Base-by-base conservation (phyloP, 2,888 invertebrate species). In the Conus canariensis region DNA sequence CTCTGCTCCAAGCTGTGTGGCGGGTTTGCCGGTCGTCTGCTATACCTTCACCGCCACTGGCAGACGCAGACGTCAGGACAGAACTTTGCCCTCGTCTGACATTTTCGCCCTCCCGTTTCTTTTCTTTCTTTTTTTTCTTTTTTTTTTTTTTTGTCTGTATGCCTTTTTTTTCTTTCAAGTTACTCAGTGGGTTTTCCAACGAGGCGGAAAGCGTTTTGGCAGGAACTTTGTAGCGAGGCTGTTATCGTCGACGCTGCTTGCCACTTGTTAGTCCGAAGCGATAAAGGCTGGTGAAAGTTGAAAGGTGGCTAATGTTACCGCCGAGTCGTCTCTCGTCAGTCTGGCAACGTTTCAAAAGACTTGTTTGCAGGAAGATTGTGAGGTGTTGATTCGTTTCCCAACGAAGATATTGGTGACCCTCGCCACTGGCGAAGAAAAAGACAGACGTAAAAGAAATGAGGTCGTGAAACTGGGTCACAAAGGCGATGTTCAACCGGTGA, bases 381-480 rank as follows among this genome's bases (percentile, higher is more conserved):
- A 30, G 30, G 77, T 80, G 77, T 45, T 80, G 77, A 30, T 12
- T 30, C 30, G 9, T 45, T 45, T 80, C 10, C 30, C 30, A 1
- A 6, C 10, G 12, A 30, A 30, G 10, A 80, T 25, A 25, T 30
- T 30, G 64, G 64, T 30, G 12, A 10, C 30, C 30, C 77, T 80
- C 14, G 77, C 77, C 30, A 45, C 30, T 30, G 12, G 77, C 12
- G 5, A 14, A 30, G 30, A 10, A 30, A 80, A 80, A n/a, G 7
- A 45, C 45, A 2, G 45, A 45, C 45, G 45, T 45, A 45, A 45
- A 45, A 83, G 58, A 83, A 83, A 58, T 58, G 6, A 83, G 82
- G 56, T 58, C 10, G 25, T 83, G 82, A 83, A 83, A 83, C 58
- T 83, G 82, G 82, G 82, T 83, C 22, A 83, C 58, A 10, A 30